Base-by-base conservation (phyloP, 2,797 vertebrate species). In the Sebastes kiyomatsui region DNA sequence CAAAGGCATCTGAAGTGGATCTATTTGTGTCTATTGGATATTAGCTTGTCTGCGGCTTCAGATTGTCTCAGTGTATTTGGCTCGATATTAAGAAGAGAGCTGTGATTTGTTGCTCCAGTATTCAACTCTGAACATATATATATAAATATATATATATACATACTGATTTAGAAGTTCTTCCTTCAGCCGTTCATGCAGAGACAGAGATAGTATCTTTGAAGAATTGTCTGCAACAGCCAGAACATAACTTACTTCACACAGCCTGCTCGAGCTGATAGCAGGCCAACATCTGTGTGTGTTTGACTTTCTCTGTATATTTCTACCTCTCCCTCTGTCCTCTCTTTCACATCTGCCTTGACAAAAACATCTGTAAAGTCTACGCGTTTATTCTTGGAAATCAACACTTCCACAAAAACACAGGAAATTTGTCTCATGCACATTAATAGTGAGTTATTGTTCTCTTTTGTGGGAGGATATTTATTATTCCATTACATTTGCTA, bases 191-290 rank as follows among this genome's bases (percentile, higher is more conserved):
- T 67, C 23, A 18, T 79, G 73, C 22, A 0, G 72, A 89, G 92
- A 92, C 89, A 85, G 83, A 95, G 95, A 96, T 96, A 91, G 82
- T 90, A 95, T 96, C 94, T 95, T 93, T 95, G 90, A 95, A 92
- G 94, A 90, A 94, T 94, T 83, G 88, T 89, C 90, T 86, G 82
- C 68, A 75, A 76, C 77, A 77, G 87, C 92, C 86, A 85, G 91
- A 88, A 88, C 92, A 95, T 95, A 93, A 95, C 92, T 95, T 92
- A 90, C 82, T 84, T 79, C 64, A 85, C 86, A 70, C 88, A 89
- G 82, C 80, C 87, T 87, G 83, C 77, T 92, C 75, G 89, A 93
- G 75, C 85, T 75, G 71, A 83, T 77, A 75, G 88, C 87, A 84
- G 81, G 87, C 88, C 93, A 90, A 87, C 85, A 70, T 80, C 72